Evolutionary conservation across 1,140 invertebrate species (phyloP).

Genomic region (Lysiphlebus fabarum): DNA sequence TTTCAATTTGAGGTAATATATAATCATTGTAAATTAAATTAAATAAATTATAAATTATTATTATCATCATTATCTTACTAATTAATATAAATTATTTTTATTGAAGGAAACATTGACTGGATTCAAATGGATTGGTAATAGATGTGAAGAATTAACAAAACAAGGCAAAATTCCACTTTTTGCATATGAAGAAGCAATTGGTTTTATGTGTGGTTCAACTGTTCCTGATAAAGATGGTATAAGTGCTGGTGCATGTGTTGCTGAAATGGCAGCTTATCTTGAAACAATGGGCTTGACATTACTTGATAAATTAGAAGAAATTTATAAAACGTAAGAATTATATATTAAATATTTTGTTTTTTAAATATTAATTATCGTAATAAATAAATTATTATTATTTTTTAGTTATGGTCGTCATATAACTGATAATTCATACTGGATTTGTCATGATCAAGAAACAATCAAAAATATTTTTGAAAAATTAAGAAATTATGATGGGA

Average conservation of each 20-base stretch:
- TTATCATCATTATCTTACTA: too few species aligned
- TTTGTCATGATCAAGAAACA: slow-evolving; percentile 72
- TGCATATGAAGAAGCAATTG: slow-evolving; percentile 93
- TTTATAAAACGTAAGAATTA: slow-evolving; percentile 61
- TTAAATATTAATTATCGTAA: not conserved
- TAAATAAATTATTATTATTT: slow-evolving; percentile 15
- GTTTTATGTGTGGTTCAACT: slow-evolving; percentile 86
- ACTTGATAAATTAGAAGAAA: slow-evolving; percentile 70
- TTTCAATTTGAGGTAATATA: slow-evolving; percentile 71
- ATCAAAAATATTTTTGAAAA: slow-evolving; percentile 80
- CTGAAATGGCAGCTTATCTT: slow-evolving; percentile 78
- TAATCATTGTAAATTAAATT: not conserved
- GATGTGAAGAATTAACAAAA: slow-evolving; percentile 68
- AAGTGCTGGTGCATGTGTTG: slow-evolving; percentile 74
- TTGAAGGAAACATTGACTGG: slow-evolving; percentile 91
- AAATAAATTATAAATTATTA: slow-evolving; percentile 5
- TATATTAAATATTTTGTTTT: slow-evolving; percentile 11
- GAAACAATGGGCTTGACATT: slow-evolving; percentile 66
- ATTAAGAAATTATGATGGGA: slow-evolving; percentile 72
- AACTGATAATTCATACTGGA: slow-evolving; percentile 82
- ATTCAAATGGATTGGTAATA: slow-evolving; percentile 99
- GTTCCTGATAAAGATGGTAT: slow-evolving; percentile 97
- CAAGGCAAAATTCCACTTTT: slow-evolving; percentile 78
- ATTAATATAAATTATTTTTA: slow-evolving; percentile 1
- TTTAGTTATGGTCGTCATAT: slow-evolving; percentile 77